Conservation (phyloP, 1,140 invertebrate species). For the Ceratosolen solmsi region DNA sequence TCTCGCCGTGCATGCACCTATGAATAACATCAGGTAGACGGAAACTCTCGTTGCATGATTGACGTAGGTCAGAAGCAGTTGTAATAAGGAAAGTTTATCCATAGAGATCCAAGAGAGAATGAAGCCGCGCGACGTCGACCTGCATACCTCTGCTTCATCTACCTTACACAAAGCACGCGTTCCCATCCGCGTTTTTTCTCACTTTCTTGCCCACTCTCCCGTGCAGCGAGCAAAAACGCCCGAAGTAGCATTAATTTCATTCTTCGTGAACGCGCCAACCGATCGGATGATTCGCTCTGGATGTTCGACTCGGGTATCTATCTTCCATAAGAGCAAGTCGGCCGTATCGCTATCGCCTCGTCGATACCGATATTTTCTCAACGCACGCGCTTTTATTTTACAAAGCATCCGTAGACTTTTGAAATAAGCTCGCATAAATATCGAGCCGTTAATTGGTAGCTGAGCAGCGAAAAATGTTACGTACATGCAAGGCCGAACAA, state of each 20-base stretch:
- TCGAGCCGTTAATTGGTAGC: neutral
- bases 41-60: constrained; percentile 39
- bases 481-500: neutral
- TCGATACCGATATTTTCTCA: neutral
- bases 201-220: too few relatives aligned
- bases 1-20: constrained; percentile 24
- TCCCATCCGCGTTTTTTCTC: neutral
- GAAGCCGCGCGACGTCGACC: neutral
- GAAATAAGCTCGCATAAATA: neutral
- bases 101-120: constrained; percentile 45
- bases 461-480: neutral
- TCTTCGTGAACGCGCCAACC: constrained; percentile 61
- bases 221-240: constrained; percentile 42
- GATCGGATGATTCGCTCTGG: constrained; percentile 63
- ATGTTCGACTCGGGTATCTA: constrained; percentile 45
- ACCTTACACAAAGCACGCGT: too few relatives aligned
- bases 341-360: neutral
- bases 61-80: constrained; percentile 48
- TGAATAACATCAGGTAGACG: constrained; percentile 30
- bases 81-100: constrained; percentile 70
- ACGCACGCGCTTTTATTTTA: constrained; percentile 12
- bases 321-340: constrained; percentile 17
- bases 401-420: neutral
- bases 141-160: neutral
- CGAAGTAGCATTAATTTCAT: constrained; percentile 66